Evolutionary conservation across 1,140 invertebrate genomes (phyloP).

Genomic region (Hestina assimilis): DNA sequence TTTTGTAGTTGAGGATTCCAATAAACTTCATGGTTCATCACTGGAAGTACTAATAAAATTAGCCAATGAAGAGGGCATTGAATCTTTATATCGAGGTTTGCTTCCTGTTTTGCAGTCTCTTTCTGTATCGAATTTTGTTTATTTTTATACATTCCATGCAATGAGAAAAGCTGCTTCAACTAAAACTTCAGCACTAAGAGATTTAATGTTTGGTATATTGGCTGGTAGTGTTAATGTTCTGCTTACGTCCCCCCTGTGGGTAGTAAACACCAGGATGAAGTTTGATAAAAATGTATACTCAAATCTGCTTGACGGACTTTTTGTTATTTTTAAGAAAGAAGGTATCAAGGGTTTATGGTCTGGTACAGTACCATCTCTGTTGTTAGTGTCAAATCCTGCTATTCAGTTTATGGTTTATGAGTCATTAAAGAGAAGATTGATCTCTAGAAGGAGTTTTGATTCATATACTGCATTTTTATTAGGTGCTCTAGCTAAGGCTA

Average conservation of each 20-base stretch:
- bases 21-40: slow-evolving; percentile 57
- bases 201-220: slow-evolving; percentile 88
- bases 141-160: slow-evolving; percentile 94
- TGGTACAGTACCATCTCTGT: slow-evolving; percentile 88
- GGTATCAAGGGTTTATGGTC: slow-evolving; percentile 88
- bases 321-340: slow-evolving; percentile 84
- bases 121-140: slow-evolving; percentile 94
- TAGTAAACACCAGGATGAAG: slow-evolving; percentile 93
- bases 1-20: slow-evolving; percentile 65
- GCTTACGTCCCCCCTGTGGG: slow-evolving; percentile 92
- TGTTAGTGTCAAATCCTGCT: slow-evolving; percentile 92
- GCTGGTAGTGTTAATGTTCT: slow-evolving; percentile 92
- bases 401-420: slow-evolving; percentile 96
- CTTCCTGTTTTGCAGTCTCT: slow-evolving; percentile 89
- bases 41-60: slow-evolving; percentile 57
- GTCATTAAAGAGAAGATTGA: slow-evolving; percentile 84
- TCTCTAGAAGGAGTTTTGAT: slow-evolving; percentile 59
- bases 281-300: slow-evolving; percentile 78
- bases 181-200: slow-evolving; percentile 82
- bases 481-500: slow-evolving; percentile 88
- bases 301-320: slow-evolving; percentile 82
- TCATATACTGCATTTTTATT: slow-evolving; percentile 60
- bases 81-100: slow-evolving; percentile 88
- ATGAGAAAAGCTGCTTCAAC: slow-evolving; percentile 81
- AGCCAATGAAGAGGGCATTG: slow-evolving; percentile 80